These are phyloP conservation scores for Himalopsyche phryganea DNA, from an alignment of 1,140 invertebrate species.

Conservation along the genomic window DNA sequence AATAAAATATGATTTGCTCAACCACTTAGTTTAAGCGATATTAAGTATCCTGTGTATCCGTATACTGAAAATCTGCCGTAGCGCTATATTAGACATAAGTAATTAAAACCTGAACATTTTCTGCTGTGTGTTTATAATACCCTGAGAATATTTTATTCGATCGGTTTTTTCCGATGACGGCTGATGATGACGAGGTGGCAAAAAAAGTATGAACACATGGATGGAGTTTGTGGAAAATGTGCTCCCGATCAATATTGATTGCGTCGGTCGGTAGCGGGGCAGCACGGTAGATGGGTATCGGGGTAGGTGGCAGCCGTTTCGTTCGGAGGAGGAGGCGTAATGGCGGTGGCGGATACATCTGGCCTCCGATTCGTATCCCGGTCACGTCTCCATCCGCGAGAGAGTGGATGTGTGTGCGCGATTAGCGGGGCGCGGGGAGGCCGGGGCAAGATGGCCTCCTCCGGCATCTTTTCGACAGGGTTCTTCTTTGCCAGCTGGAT, in stretches of 20 bases:
- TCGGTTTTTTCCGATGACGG: too few relatives aligned
- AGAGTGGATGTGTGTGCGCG: slow-evolving; percentile 34
- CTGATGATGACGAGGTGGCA: too few relatives aligned
- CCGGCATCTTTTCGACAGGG: background rate
- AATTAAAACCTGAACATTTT: too few relatives aligned
- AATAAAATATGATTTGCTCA: too few relatives aligned
- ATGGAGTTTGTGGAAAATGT: slow-evolving; percentile 7
- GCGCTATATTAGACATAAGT: too few relatives aligned
- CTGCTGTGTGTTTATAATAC: too few relatives aligned
- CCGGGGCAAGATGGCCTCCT: background rate
- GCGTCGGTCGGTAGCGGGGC: slow-evolving; percentile 6
- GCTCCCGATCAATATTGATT: slow-evolving; percentile 34
- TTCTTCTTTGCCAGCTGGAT: too few relatives aligned
- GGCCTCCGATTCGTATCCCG: slow-evolving; percentile 24
- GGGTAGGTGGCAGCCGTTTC: slow-evolving; percentile 5
- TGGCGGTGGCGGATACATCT: slow-evolving; percentile 19
- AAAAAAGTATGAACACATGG: slow-evolving; percentile 9
- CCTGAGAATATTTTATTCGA: too few relatives aligned
- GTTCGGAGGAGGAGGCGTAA: slow-evolving; percentile 15
- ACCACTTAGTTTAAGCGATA: too few relatives aligned
- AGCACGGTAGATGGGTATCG: slow-evolving; percentile 8
- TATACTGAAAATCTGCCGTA: too few relatives aligned
- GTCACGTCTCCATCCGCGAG: slow-evolving; percentile 28
- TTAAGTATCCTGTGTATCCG: too few relatives aligned
- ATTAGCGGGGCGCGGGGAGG: slow-evolving; percentile 26